Evolutionary conservation across 2,888 invertebrate genomes (phyloP), one percentile per base, ranked within the genome.

Genomic region (Lycocerus yunnanus): DNA sequence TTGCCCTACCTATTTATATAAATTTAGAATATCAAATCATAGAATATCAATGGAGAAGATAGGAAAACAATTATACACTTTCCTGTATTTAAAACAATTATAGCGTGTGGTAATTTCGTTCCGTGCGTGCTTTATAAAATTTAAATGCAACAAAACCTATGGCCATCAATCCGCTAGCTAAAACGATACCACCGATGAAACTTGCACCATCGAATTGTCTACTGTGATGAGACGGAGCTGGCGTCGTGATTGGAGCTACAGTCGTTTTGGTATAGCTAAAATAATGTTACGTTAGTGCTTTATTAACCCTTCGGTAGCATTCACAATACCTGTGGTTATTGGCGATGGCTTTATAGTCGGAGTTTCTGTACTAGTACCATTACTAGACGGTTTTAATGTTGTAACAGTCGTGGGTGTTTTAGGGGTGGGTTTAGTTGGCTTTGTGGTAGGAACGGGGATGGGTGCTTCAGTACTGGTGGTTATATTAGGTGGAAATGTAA

Each of bases 51-150:
- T 43, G 13, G n/a, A 43, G 43, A 43, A 43, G 43, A 43, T 43
- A 43, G 43, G 43, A 43, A 27, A 43, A 43, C 43, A 43, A 43
- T 43, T 43, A 43, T 43, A 43, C 43, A 43, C 43, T 43, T 43
- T 43, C 43, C 43, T n/a, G n/a, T 1, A 13, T n/a, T 20, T 63
- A 18, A 63, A 63, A 63, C 16, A 60, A 72, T 94, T 94, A 97
- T 86, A 97, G 92, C 76, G 95, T 96, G 84, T 95, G 95, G 87
- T 97, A 97, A 88, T 95, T 95, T 81, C 93, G 91, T 86, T 95
- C 96, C 74, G 93, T 93, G 84, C 94, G 92, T 77, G 95, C 93
- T 86, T 93, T 94, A 89, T 96, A 97, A 87, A 96, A 95, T 85
- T 95, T 96, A 89, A 93, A 94, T 58, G 94, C 94, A 83, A 96